Percentiles rank a stretch among this genome's conserved stretches.
Conservation (phyloP, 92 coral and sea anemone genomes). For the Muricea muricata region DNA sequence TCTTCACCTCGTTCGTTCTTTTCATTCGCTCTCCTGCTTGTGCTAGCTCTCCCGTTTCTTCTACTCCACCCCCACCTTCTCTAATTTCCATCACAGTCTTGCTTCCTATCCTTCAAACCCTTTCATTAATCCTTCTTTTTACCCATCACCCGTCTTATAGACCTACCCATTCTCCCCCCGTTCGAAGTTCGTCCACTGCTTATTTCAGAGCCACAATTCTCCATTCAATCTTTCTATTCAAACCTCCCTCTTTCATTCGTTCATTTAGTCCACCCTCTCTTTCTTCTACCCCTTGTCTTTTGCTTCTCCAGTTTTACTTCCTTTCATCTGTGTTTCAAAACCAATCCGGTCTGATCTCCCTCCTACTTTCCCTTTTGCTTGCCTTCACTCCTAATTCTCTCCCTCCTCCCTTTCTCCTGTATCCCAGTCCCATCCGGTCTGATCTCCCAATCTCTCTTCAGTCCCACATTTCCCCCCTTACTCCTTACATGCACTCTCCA, state of each 20-base stretch:
- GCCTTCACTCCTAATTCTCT: not conserved
- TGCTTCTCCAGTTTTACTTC: not conserved
- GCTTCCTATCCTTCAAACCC: too few species aligned
- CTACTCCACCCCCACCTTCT: too few species aligned
- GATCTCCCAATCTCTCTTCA: not conserved
- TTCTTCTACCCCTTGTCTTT: not conserved
- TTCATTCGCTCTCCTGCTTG: too few species aligned
- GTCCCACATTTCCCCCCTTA: not conserved
- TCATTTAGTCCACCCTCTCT: not conserved
- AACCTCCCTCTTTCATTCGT: too few species aligned
- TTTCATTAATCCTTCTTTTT: too few species aligned
- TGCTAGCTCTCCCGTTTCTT: too few species aligned
- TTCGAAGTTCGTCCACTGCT: too few species aligned
- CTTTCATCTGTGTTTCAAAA: not conserved
- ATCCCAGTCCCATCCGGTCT: not conserved
- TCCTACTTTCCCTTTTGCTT: not conserved
- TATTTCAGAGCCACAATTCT: too few species aligned
- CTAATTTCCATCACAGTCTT: too few species aligned
- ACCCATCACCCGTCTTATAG: too few species aligned
- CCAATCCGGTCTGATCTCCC: not conserved
- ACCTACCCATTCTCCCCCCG: too few species aligned
- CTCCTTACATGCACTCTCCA: not conserved
- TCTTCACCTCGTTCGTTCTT: not conserved
- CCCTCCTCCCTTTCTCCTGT: not conserved
- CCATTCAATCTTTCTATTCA: too few species aligned